These are phyloP conservation scores for Odontamblyopus rebecca DNA, from an alignment of 2,797 vertebrate genomes.

Conservation along the genomic window DNA sequence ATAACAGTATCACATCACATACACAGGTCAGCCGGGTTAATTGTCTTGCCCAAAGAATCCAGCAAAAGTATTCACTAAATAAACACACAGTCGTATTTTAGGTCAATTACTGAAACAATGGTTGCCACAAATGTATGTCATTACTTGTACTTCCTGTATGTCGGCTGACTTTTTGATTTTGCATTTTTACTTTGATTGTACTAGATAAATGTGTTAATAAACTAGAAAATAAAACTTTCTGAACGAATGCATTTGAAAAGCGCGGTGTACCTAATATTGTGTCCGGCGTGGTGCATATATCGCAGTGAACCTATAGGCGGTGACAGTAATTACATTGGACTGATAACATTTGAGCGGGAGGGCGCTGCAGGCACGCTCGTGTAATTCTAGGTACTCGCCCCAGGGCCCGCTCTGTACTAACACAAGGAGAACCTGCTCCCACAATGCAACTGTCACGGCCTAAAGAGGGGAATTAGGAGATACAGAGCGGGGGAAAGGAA, in stretches of 20 bases:
- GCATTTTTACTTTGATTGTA: too few relatives aligned
- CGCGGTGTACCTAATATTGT: neutral
- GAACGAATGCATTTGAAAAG: neutral
- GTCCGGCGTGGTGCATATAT: slow-evolving; percentile 39
- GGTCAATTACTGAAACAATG: too few relatives aligned
- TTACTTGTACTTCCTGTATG: too few relatives aligned
- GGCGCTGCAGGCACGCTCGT: slow-evolving; percentile 68
- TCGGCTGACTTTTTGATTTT: too few relatives aligned
- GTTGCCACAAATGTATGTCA: too few relatives aligned
- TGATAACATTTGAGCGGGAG: slow-evolving; percentile 72
- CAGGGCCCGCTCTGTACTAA: slow-evolving; percentile 68
- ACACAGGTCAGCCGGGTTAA: too few relatives aligned
- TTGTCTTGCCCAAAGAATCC: too few relatives aligned
- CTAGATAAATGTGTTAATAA: too few relatives aligned
- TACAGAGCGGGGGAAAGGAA: slow-evolving; percentile 44
- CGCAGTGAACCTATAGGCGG: slow-evolving; percentile 54
- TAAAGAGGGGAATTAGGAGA: slow-evolving; percentile 68
- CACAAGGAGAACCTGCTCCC: slow-evolving; percentile 72
- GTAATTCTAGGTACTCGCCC: slow-evolving; percentile 71
- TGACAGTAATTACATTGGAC: slow-evolving; percentile 76
- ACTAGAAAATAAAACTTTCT: too few relatives aligned
- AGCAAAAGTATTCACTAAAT: too few relatives aligned
- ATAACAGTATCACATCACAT: too few relatives aligned
- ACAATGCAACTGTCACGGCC: slow-evolving; percentile 72
- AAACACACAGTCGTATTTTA: too few relatives aligned